Conservation (phyloP, 2,888 invertebrate genomes). For the Agrilus biguttatus region DNA sequence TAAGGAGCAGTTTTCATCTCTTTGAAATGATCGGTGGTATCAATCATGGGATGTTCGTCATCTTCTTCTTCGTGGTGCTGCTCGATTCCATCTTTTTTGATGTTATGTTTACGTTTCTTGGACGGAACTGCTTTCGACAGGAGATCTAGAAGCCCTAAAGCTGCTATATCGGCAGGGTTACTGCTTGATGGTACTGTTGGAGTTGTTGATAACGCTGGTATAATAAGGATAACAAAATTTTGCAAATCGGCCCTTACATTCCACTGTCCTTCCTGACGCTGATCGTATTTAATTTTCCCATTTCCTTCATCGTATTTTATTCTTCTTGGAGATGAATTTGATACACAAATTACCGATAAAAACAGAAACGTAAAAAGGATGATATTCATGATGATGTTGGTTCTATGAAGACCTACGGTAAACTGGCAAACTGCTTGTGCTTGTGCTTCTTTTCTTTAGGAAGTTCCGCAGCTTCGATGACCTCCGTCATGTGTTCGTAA, state of each 20-base stretch:
- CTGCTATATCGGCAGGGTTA: conserved; percentile 6
- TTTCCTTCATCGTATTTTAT: conserved; percentile 33
- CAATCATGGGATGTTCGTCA: conserved; percentile 8
- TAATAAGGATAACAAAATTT: conserved; percentile 57
- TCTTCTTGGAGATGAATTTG: conserved; percentile 2
- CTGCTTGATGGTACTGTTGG: conserved; percentile 8
- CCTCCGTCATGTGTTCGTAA: no score
- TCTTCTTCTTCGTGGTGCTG: conserved; percentile 21
- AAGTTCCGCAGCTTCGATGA: no score
- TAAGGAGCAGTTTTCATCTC: conserved; percentile 53
- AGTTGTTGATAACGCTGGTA: conserved; percentile 24
- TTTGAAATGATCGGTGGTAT: conserved; percentile 39
- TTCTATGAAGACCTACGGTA: no score
- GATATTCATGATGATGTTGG: no score
- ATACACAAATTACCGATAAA: no score
- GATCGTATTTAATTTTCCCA: conserved; percentile 37
- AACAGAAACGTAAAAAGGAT: no score
- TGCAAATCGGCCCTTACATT: conserved; percentile 62
- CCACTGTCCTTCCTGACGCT: conserved; percentile 59
- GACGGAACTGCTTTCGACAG: conserved; percentile 19
- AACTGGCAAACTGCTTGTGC: no score
- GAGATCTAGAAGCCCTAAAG: conserved; percentile 17
- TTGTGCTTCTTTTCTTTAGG: no score
- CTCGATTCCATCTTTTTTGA: conserved; percentile 14
- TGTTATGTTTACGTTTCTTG: conserved; percentile 10